phyloP scores from a whole-genome alignment of 2,888 invertebrate genomes.

The Lasioglossum oenotherae region DNA sequence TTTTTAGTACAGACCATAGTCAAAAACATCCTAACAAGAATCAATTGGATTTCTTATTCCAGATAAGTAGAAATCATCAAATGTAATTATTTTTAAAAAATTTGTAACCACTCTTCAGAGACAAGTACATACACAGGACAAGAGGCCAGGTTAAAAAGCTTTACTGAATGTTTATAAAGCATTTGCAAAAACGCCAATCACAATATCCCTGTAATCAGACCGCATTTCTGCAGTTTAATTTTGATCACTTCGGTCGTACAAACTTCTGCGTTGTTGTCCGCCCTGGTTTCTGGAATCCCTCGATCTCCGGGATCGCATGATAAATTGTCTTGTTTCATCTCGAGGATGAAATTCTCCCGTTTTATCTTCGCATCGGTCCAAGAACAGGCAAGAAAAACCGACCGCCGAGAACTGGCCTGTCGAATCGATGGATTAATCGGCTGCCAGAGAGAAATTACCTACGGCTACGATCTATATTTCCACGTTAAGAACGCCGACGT shows the following conservation, averaged over 20 bases:
- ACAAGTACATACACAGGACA: not conserved
- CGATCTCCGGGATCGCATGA: conserved; percentile 12
- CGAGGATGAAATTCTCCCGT: conserved; percentile 36
- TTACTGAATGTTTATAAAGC: not conserved
- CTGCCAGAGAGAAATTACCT: conserved; percentile 42
- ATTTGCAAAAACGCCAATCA: not conserved
- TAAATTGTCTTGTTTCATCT: conserved; percentile 26
- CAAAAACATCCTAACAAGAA: not conserved
- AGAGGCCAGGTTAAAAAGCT: not conserved
- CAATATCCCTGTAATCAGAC: conserved; percentile 41
- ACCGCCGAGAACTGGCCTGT: not conserved
- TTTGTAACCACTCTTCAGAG: not conserved
- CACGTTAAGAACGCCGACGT: conserved; percentile 28
- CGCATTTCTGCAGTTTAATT: not conserved
- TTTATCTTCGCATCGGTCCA: conserved; percentile 52
- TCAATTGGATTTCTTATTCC: not conserved
- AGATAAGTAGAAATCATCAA: not conserved
- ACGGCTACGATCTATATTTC: conserved; percentile 22
- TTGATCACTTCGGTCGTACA: not conserved
- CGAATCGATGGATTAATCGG: conserved; percentile 43
- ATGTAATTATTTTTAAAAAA: not conserved
- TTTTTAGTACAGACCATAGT: not conserved
- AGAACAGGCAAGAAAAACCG: conserved; percentile 36
- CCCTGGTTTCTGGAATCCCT: not conserved
- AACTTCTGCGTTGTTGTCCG: conserved; percentile 1